Percentiles rank a stretch among this genome's conserved stretches.
Conservation (phyloP, 1,140 invertebrate genomes). For the Cephus cinctus region DNA sequence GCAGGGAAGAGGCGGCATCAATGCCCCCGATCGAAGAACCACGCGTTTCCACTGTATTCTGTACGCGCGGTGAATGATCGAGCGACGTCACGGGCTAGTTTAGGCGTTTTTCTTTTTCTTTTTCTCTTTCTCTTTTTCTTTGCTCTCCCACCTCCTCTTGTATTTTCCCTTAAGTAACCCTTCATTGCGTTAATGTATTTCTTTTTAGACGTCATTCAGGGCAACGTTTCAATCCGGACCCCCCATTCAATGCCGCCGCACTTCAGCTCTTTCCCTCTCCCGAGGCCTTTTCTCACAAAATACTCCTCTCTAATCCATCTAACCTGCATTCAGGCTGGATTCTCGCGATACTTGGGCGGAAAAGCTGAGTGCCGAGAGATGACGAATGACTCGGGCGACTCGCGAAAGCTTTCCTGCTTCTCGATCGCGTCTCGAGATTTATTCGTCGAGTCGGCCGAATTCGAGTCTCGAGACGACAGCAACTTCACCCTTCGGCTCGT, state of each 20-base stretch:
- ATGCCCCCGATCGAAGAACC: too few relatives aligned
- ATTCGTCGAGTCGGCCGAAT: too few relatives aligned
- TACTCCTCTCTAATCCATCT: constrained; percentile 2
- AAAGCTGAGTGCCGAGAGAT: too few relatives aligned
- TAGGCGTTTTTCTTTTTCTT: neutral
- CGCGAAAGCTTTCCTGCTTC: too few relatives aligned
- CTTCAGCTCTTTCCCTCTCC: neutral
- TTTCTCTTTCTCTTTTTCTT: neutral
- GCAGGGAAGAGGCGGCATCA: too few relatives aligned
- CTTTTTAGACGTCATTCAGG: constrained; percentile 43
- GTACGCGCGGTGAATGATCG: too few relatives aligned
- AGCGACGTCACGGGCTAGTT: constrained; percentile 2
- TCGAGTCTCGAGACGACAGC: too few relatives aligned
- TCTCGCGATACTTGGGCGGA: constrained; percentile 15
- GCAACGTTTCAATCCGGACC: constrained; percentile 51
- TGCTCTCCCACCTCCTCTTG: constrained; percentile 11
- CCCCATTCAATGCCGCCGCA: too few relatives aligned
- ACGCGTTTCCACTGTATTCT: too few relatives aligned
- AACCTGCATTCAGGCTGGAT: constrained; percentile 30
- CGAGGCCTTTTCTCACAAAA: neutral
- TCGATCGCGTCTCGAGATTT: too few relatives aligned
- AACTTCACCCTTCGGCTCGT: too few relatives aligned
- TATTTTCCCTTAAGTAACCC: constrained; percentile 45
- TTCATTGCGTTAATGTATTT: constrained; percentile 51
- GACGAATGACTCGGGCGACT: neutral